Percentiles rank a stretch among this genome's conserved stretches.
phyloP scores from a whole-genome alignment of 2,888 invertebrate genomes.

The Habrosyne pyritoides region DNA sequence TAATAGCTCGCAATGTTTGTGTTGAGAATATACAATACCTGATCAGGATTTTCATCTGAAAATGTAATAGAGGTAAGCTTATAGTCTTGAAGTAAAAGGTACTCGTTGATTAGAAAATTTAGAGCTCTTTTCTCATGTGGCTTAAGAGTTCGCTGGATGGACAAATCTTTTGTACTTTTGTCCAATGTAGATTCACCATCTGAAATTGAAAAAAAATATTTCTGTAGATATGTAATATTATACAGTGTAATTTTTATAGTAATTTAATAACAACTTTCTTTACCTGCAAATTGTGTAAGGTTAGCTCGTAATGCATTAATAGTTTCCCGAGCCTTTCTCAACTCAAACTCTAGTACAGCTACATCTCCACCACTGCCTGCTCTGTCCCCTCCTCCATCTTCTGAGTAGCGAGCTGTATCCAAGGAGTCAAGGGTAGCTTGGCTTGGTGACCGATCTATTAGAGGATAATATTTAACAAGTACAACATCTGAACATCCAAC shows the following conservation, averaged over 20 bases:
- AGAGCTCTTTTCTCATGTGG: conserved; percentile 93
- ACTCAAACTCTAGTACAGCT: conserved; percentile 94
- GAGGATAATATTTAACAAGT: conserved; percentile 6
- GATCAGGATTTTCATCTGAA: conserved; percentile 95
- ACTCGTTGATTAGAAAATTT: conserved; percentile 94
- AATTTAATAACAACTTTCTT: background rate
- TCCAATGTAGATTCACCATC: conserved; percentile 75
- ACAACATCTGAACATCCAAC: too few relatives aligned
- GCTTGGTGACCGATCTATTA: conserved; percentile 90
- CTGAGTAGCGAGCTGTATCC: conserved; percentile 93
- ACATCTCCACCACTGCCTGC: conserved; percentile 91
- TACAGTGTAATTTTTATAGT: too few relatives aligned
- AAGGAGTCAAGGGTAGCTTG: conserved; percentile 94
- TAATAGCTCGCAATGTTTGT: background rate
- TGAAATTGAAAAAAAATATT: conserved; percentile 39
- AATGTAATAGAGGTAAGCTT: conserved; percentile 95
- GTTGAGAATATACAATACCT: conserved; percentile 72
- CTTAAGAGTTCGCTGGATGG: conserved; percentile 82
- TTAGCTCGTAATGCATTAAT: conserved; percentile 92
- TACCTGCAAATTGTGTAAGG: conserved; percentile 90
- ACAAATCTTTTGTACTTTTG: conserved; percentile 60
- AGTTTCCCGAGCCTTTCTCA: conserved; percentile 93
- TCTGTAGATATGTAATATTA: background rate
- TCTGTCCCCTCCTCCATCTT: conserved; percentile 94
- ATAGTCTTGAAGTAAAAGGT: conserved; percentile 89